Evolutionary conservation across 1,140 invertebrate genomes (phyloP), one percentile per base, ranked within the genome.

Genomic region (Sitodiplosis mosellana): DNA sequence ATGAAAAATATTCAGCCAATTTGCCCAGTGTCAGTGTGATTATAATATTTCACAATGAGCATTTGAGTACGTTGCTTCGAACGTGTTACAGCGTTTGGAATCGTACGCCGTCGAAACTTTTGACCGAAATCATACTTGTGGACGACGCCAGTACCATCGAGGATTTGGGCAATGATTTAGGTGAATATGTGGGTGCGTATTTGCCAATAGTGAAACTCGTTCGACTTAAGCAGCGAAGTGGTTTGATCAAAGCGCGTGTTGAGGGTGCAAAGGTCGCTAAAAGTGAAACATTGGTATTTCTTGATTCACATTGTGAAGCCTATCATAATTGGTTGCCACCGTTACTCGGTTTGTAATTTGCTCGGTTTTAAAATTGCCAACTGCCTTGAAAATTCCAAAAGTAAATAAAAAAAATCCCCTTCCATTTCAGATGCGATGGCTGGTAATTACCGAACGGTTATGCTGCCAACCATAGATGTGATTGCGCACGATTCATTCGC

Each of bases 401-500:
- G 10, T 27, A 27, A 27, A 27, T 27, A 27, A 5, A 27, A 27
- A 27, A 10, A 5, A 27, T 27, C 3, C 3, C 10, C 10, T 10
- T 27, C 27, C 27, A 27, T 27, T 27, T 27, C 69, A 83, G 87
- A 90, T 54, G 87, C 87, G 5, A 91, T 91, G 27, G 10, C 10
- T 10, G 80, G 78, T 54, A 70, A 90, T 65, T 81, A 85, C 50
- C 77, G 74, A 56, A 88, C 86, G 11, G 88, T 84, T 49, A 85
- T 90, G 1, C 93, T 89, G 66, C 90, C 90, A 12, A 91, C 89
- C 59, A 92, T 94, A 51, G 90, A 94, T 68, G 88, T 93, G n/a
- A 77, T 94, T 49, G 85, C 84, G 52, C 88, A 75, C 64, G 88
- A 92, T 55, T 91, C 80, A 3, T 91, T 92, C 65, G 81, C 87